Evolutionary conservation across 2,888 invertebrate genomes (phyloP).

Genomic region (Ecdyonurus torrentis): DNA sequence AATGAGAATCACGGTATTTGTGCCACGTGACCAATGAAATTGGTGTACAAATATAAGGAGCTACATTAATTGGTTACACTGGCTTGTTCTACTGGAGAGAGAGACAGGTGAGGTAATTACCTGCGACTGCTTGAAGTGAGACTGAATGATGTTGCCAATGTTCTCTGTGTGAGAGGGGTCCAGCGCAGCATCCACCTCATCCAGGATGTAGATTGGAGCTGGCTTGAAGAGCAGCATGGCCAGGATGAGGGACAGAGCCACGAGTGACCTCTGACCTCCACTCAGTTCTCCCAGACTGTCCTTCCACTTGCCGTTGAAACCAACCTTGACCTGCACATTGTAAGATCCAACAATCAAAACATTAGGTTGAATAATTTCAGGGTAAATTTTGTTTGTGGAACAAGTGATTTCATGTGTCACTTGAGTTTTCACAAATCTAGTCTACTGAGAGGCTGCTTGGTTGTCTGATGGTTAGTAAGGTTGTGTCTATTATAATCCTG

Average conservation of each 20-base stretch:
- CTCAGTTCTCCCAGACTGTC: slow-evolving; percentile 90
- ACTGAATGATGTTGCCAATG: slow-evolving; percentile 86
- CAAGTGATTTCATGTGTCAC: background rate
- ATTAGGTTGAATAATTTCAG: no score
- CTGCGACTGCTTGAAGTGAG: slow-evolving; percentile 78
- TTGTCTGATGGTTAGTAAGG: no score
- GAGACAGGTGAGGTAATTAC: slow-evolving; percentile 31
- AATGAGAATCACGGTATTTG: no score
- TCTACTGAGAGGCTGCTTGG: no score
- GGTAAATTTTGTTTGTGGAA: background rate
- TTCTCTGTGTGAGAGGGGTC: slow-evolving; percentile 98
- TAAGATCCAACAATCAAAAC: background rate
- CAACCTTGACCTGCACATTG: slow-evolving; percentile 48
- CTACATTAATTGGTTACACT: background rate
- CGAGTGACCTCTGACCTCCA: slow-evolving; percentile 91
- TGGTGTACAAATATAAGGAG: background rate
- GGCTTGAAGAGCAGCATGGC: slow-evolving; percentile 95
- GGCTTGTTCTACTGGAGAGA: background rate
- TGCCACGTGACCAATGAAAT: background rate
- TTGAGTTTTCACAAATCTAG: no score
- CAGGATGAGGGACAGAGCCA: slow-evolving; percentile 88
- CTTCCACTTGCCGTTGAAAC: slow-evolving; percentile 89
- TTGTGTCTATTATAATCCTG: no score
- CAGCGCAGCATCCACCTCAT: slow-evolving; percentile 96
- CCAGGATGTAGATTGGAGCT: slow-evolving; percentile 94